phyloP scores from a whole-genome alignment of 2,888 invertebrate genomes.

The Bruchidius siliquastri region DNA sequence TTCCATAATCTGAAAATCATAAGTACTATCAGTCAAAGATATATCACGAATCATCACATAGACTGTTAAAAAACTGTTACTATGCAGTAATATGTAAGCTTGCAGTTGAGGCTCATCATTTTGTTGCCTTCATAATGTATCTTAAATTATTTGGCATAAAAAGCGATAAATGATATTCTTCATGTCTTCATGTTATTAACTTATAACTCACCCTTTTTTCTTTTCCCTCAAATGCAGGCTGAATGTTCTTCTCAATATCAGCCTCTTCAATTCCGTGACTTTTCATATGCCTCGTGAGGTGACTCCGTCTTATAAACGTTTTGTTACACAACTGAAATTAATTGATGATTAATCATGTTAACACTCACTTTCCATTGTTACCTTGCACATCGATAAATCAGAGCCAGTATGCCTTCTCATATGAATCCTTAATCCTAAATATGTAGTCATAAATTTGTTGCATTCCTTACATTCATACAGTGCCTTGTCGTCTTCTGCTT shows the following conservation, averaged over 20 bases:
- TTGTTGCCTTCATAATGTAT: too few relatives aligned
- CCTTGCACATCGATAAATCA: constrained; percentile 35
- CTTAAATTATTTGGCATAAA: too few relatives aligned
- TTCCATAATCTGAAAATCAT: constrained; percentile 38
- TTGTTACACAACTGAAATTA: constrained; percentile 38
- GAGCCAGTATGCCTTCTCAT: constrained; percentile 62
- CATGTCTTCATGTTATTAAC: too few relatives aligned
- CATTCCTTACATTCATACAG: constrained; percentile 38
- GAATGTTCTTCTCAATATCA: constrained; percentile 17
- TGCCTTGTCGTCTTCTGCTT: constrained; percentile 30
- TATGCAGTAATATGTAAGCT: too few relatives aligned
- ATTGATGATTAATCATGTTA: neutral
- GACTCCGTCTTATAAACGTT: constrained; percentile 39
- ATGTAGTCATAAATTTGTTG: constrained; percentile 35
- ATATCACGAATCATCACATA: neutral
- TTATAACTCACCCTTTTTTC: constrained; percentile 29
- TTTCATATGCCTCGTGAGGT: constrained; percentile 37
- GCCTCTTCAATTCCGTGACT: constrained; percentile 34
- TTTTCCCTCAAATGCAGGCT: constrained; percentile 18
- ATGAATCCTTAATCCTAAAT: constrained; percentile 48
- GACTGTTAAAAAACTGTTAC: constrained; percentile 1
- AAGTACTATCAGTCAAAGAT: neutral
- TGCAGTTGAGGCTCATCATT: too few relatives aligned
- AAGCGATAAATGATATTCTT: too few relatives aligned
- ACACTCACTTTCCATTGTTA: constrained; percentile 18